Base-by-base conservation (phyloP, 1,140 invertebrate species). In the Metopolophium dirhodum region DNA sequence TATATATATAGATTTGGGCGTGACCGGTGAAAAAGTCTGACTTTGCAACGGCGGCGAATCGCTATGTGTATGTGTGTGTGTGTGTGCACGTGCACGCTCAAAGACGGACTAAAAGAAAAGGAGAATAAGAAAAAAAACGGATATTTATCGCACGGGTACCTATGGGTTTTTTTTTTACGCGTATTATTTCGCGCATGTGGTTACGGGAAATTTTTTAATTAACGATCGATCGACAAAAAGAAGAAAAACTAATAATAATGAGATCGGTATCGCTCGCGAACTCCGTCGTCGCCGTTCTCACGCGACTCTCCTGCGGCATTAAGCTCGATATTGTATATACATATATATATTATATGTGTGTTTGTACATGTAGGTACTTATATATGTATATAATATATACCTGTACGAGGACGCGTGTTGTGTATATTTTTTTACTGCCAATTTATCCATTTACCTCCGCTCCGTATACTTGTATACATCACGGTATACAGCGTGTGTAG, bases 191-290 rank as follows among this genome's bases (percentile, higher is more conserved):
- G 30, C 86, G n/a, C 85, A 51, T 51, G 86, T 47, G 87, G 47
- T 51, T 51, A 35, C 47, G 87, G n/a, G 47, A 88, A 57, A 57
- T 90, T 90, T 89, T 88, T 90, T 90, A 90, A 90, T 90, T 90
- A 90, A 90, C 88, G 51, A 37, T 57, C 51, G 88, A 90, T 90
- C 51, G 88, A 90, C 88, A 41, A 90, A 90, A 90, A 90, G 23
- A 90, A 57, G 54, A 90, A 90, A 90, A 54, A 90, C 88, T 90
- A n/a, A 68, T 68, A 90, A 89, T 37, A 90, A 90, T 37, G 88
- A 90, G 88, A 90, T 90, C 88, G 88, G 51, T 90, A 90, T 90
- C 88, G 88, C 18, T 18, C 87, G 49, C 87, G 49, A 35, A 22
- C 20, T 22, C 68, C 68, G 26, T 1, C 30, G 47, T 23, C 22